A percentile compares a stretch with the other conserved stretches of the same genome.
Conservation (phyloP, 2,888 invertebrate species). For the Lepas anatifera region DNA sequence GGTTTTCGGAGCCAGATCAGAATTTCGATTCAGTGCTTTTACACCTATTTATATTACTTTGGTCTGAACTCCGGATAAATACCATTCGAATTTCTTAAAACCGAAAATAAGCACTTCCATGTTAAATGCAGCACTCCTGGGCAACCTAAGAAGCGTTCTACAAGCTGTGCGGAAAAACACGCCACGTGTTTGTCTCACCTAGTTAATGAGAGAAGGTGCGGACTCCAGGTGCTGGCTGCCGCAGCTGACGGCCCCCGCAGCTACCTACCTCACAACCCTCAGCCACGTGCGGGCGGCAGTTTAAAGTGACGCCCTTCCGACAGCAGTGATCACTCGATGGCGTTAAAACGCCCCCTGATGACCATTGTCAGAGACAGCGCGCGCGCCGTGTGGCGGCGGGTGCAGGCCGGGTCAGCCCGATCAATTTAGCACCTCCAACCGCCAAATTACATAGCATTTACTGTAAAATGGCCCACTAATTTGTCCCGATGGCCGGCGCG, state of each 20-base stretch:
- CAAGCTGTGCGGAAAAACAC: too few relatives aligned
- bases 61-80: too few relatives aligned
- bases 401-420: not conserved
- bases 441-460: not conserved
- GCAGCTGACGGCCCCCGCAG: not conserved
- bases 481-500: not conserved
- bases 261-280: not conserved
- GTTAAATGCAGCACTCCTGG: too few relatives aligned
- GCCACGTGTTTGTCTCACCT: too few relatives aligned
- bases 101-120: too few relatives aligned
- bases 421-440: not conserved
- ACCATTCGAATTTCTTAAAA: too few relatives aligned
- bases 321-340: not conserved
- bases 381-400: not conserved
- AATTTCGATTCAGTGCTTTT: too few relatives aligned
- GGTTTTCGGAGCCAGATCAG: too few relatives aligned
- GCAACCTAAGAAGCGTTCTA: too few relatives aligned
- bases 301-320: not conserved
- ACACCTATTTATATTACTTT: too few relatives aligned
- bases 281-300: not conserved
- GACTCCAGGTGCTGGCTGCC: too few relatives aligned
- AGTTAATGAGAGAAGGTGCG: too few relatives aligned
- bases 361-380: not conserved
- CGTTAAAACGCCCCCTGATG: not conserved
- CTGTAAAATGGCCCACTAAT: not conserved